Percentiles rank a stretch among this genome's conserved stretches.
These are phyloP conservation scores for Limnephilus marmoratus DNA, from an alignment of 2,888 invertebrate genomes.

Conservation along the genomic window DNA sequence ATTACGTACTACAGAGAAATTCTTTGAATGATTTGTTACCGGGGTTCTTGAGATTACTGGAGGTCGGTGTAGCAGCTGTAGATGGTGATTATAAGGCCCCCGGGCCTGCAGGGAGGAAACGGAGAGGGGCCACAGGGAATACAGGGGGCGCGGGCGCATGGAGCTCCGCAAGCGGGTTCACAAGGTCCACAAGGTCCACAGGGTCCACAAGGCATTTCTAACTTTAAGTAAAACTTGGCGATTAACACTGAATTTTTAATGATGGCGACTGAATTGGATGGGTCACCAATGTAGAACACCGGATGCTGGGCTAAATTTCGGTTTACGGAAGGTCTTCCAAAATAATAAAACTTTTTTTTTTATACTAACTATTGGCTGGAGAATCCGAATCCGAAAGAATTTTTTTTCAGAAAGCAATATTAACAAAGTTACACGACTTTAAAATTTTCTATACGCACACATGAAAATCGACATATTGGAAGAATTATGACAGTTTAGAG, in stretches of 20 bases:
- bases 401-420: too few relatives aligned
- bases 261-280: not conserved
- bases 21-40: not conserved
- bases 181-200: slow-evolving; percentile 50
- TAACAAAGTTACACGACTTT: too few relatives aligned
- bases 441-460: too few relatives aligned
- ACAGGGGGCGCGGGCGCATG: slow-evolving; percentile 25
- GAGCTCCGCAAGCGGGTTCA: slow-evolving; percentile 24
- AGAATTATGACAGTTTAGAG: too few relatives aligned
- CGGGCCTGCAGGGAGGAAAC: slow-evolving; percentile 43
- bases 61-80: slow-evolving; percentile 50
- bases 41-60: slow-evolving; percentile 8
- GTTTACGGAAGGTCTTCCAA: too few relatives aligned
- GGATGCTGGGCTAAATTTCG: too few relatives aligned
- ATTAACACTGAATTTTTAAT: not conserved
- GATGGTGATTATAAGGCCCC: slow-evolving; percentile 40
- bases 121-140: slow-evolving; percentile 11
- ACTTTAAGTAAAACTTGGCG: not conserved
- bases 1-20: not conserved
- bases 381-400: too few relatives aligned
- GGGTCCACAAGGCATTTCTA: slow-evolving; percentile 32
- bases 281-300: too few relatives aligned
- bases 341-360: too few relatives aligned
- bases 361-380: too few relatives aligned
- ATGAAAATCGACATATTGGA: too few relatives aligned